Conservation (phyloP, 2,113 vertebrate species). For the Felis chaus region DNA sequence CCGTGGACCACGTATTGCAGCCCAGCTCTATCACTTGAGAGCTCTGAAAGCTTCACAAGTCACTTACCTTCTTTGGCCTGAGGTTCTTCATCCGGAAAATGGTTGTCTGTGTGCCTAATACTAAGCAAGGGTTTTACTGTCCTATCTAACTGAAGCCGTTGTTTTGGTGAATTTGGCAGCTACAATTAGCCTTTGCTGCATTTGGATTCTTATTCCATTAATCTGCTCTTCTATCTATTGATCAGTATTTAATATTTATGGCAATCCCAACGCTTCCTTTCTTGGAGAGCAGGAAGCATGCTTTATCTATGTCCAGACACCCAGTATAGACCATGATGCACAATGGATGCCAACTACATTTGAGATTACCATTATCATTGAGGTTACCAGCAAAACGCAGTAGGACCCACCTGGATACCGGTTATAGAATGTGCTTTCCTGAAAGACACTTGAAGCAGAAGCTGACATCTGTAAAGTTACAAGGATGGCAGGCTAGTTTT, state of each 20-base stretch:
- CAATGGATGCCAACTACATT: background rate
- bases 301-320: background rate
- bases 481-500: background rate
- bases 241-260: background rate
- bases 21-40: background rate
- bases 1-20: background rate
- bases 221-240: background rate
- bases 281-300: background rate
- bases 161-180: background rate
- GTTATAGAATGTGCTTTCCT: background rate
- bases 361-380: no score
- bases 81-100: background rate
- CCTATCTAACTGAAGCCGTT: background rate
- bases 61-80: background rate
- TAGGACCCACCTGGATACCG: background rate
- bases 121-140: background rate
- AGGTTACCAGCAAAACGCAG: background rate
- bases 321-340: background rate
- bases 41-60: background rate
- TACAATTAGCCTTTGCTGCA: background rate
- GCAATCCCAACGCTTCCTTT: background rate
- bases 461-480: background rate
- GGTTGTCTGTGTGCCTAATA: background rate
- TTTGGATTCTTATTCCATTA: background rate
- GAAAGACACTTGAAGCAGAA: background rate